Evolutionary conservation across 1,140 invertebrate genomes (phyloP).

Genomic region (Temnothorax longispinosus): DNA sequence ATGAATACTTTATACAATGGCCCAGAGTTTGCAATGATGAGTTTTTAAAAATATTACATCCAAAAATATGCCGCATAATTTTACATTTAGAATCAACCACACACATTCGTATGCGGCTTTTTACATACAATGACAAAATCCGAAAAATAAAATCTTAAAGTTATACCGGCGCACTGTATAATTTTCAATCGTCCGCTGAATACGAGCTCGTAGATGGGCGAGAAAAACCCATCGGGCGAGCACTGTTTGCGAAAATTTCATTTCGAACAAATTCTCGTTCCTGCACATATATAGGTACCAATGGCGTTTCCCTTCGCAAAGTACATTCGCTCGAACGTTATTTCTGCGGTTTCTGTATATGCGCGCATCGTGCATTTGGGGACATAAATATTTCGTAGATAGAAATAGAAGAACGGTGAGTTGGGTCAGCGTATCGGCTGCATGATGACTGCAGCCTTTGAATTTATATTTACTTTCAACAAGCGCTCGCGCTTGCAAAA

Average conservation of each 20-base stretch:
- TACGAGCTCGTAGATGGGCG: slow-evolving; percentile 18
- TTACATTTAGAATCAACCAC: not conserved
- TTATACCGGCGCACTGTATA: slow-evolving; percentile 1
- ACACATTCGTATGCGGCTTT: not conserved
- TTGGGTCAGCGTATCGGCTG: slow-evolving; percentile 46
- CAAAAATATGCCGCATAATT: not conserved
- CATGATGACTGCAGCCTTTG: slow-evolving; percentile 18
- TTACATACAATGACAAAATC: not conserved
- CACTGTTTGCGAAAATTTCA: slow-evolving; percentile 55
- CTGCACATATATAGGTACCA: not conserved
- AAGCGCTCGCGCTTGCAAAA: slow-evolving; percentile 8
- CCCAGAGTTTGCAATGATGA: not conserved
- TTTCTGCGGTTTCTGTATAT: slow-evolving; percentile 39
- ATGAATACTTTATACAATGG: not conserved
- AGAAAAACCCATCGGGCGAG: slow-evolving; percentile 34
- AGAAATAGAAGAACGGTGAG: not conserved
- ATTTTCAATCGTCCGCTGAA: slow-evolving; percentile 2
- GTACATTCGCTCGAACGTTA: slow-evolving; percentile 24
- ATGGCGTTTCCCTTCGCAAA: slow-evolving; percentile 25
- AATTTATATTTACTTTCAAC: slow-evolving; percentile 35
- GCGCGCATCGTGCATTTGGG: not conserved
- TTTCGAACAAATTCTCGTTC: slow-evolving; percentile 39
- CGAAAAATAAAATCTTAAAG: not conserved
- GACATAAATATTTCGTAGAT: slow-evolving; percentile 52
- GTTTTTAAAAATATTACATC: not conserved